phyloP scores from a whole-genome alignment of 2,113 vertebrate species.

The Catharus bicknelli region DNA sequence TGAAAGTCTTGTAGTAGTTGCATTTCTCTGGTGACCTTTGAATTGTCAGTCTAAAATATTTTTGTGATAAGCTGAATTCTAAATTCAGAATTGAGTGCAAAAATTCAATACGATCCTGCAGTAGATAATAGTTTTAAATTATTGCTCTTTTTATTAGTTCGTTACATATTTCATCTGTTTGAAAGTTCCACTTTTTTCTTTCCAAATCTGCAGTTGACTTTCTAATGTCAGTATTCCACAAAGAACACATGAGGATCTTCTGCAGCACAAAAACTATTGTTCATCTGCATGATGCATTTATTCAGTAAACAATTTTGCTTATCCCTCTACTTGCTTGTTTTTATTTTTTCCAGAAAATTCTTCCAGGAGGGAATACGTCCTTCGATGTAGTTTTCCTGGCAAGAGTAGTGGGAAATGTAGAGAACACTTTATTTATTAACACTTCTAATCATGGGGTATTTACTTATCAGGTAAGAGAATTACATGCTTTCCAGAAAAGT shows the following conservation, averaged over 20 bases:
- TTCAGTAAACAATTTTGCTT: neutral
- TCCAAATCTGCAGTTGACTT: neutral
- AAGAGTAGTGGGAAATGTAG: slow-evolving; percentile 97
- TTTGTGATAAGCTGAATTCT: neutral
- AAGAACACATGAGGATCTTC: neutral
- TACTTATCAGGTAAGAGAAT: slow-evolving; percentile 93
- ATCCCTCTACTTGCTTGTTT: neutral
- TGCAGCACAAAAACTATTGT: neutral
- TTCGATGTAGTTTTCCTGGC: slow-evolving; percentile 99
- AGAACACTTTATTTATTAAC: slow-evolving; percentile 99
- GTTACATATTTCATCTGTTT: neutral
- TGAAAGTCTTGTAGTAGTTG: neutral
- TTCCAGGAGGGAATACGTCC: slow-evolving; percentile 97
- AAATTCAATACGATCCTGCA: neutral
- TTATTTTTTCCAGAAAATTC: slow-evolving; percentile 88
- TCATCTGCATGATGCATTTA: neutral
- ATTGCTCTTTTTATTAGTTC: neutral
- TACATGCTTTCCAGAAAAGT: neutral
- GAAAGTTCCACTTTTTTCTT: neutral
- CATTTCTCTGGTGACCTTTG: neutral
- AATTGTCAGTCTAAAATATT: neutral
- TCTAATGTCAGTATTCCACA: neutral
- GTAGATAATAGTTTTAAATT: neutral
- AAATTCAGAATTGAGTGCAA: neutral
- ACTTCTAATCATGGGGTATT: slow-evolving; percentile 98